Base-by-base conservation (phyloP, 1,140 invertebrate species). In the Campoletis sonorensis region DNA sequence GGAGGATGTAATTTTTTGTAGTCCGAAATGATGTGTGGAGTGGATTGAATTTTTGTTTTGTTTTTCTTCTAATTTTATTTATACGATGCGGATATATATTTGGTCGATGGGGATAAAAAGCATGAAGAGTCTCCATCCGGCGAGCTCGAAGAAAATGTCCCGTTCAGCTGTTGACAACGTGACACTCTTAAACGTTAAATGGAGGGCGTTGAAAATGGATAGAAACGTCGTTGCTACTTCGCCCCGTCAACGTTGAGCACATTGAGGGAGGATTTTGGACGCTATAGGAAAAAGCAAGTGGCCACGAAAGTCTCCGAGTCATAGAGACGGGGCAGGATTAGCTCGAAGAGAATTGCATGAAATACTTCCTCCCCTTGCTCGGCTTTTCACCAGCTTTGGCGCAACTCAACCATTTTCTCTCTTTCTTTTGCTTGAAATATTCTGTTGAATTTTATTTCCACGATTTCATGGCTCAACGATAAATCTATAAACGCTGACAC, bases 81-180 rank as follows among this genome's bases (percentile, higher is more conserved):
- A 45, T 45, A 45, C 40, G 8, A 3, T 8, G 11, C 40, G 8
- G 40, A 45, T 13, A 45, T 45, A 45, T 13, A 45, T 45, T 45
- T 45, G 40, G 40, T 13, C 40, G 40, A 13, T 45, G 40, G 40
- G 11, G 8, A 45, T 45, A 54, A 54, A 54, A n/a, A 54, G 4
- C 51, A n/a, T 54, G 18, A 18, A 54, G 18, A 54, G 18, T 8
- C 51, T 54, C n/a, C 18, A n/a, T 54, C 51, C 51, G 8, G 51
- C 10, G n/a, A 54, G 51, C 51, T n/a, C 51, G 51, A 64, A 64
- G 61, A 15, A 64, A 26, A 23, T 27, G 23, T 64, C 23, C 61
- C 61, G 61, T 64, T 64, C 61, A 64, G 21, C 61, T 64, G 61
- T 64, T 64, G 61, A 64, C 61, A 64, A 64, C 23, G 61, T 64